Conservation (phyloP, 2,888 invertebrate species). For the Synergus gifuensis region DNA sequence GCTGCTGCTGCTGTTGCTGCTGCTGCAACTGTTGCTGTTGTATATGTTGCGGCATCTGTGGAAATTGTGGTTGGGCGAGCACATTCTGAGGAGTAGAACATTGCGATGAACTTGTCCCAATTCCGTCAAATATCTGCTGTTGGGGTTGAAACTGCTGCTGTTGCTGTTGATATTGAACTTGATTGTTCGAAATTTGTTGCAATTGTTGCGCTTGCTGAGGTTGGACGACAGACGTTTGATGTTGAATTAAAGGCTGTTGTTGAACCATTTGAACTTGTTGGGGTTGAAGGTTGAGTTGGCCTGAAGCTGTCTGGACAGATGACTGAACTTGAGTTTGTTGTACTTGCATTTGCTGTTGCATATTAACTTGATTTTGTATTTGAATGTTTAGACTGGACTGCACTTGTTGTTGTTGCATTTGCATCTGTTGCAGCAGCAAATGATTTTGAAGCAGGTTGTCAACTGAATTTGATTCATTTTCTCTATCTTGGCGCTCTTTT, state of each 20-base stretch:
- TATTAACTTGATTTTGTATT: conserved; percentile 49
- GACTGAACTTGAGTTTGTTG: conserved; percentile 69
- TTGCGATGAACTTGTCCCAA: conserved; percentile 70
- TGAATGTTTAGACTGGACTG: conserved; percentile 54
- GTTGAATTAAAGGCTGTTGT: conserved; percentile 79
- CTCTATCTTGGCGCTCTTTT: conserved; percentile 76
- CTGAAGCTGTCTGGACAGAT: conserved; percentile 75
- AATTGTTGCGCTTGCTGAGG: conserved; percentile 73
- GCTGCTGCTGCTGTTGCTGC: conserved; percentile 81
- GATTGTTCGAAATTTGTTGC: conserved; percentile 74
- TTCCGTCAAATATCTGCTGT: conserved; percentile 66
- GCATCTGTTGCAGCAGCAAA: conserved; percentile 67
- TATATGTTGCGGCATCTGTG: conserved; percentile 66
- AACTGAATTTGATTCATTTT: conserved; percentile 66
- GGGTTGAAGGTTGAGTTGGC: conserved; percentile 70
- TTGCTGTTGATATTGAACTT: conserved; percentile 78
- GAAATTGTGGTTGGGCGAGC: conserved; percentile 73
- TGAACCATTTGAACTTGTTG: conserved; percentile 78
- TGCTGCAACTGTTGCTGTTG: conserved; percentile 80
- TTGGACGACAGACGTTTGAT: conserved; percentile 72
- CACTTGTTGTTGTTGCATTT: conserved; percentile 63
- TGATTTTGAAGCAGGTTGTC: conserved; percentile 72
- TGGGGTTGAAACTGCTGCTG: conserved; percentile 63
- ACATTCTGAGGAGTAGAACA: conserved; percentile 75
- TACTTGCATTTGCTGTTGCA: conserved; percentile 53